A percentile compares a stretch with the other conserved stretches of the same genome.
phyloP scores from a whole-genome alignment of 2,797 vertebrate species.

The Simalia tracyae region DNA sequence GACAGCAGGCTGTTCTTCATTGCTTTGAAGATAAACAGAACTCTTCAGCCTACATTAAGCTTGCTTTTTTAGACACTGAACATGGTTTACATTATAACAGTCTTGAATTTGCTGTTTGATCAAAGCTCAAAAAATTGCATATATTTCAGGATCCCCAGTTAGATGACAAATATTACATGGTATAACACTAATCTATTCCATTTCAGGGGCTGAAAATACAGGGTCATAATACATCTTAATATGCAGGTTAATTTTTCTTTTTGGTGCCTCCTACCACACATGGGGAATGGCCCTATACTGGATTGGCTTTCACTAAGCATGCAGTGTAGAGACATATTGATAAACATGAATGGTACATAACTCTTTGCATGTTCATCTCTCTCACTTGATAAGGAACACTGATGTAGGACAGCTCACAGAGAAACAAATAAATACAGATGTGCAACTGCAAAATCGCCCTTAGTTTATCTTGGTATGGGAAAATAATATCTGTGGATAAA shows the following conservation, averaged over 20 bases:
- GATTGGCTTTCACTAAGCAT: neutral
- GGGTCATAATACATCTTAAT: neutral
- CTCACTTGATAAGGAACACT: neutral
- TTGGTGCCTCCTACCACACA: neutral
- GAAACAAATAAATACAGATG: neutral
- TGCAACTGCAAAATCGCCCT: neutral
- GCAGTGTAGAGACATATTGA: neutral
- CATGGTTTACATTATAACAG: neutral
- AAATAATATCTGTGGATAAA: conserved; percentile 31
- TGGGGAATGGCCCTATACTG: neutral
- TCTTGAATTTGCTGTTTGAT: neutral
- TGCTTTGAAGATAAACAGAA: neutral
- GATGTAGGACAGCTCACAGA: neutral
- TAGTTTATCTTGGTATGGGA: conserved; percentile 38
- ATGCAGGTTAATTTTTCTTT: neutral
- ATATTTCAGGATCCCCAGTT: neutral
- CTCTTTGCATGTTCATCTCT: neutral
- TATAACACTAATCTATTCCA: neutral
- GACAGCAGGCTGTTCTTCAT: neutral
- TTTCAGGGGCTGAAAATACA: neutral
- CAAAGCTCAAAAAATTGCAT: neutral
- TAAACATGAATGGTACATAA: neutral
- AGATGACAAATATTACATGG: neutral
- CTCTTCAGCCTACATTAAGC: neutral
- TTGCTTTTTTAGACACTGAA: neutral